A percentile compares a stretch with the other conserved stretches of the same genome.
phyloP scores from a whole-genome alignment of 2,888 invertebrate genomes.

The Chloromyia formosa region DNA sequence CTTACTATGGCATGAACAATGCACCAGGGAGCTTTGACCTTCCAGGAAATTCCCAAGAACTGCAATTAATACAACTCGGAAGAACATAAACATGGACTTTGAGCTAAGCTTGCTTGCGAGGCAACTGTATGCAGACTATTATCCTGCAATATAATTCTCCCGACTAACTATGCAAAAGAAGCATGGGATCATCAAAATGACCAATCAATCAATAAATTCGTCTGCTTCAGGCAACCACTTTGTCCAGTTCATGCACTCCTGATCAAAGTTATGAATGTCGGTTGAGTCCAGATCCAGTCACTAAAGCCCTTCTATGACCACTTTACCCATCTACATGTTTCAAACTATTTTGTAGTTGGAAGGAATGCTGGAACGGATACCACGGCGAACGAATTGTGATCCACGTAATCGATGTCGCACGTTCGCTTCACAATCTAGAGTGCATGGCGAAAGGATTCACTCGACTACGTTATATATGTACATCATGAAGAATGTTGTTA shows the following conservation, averaged over 20 bases:
- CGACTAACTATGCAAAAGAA: background rate
- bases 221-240: constrained; percentile 12
- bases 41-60: background rate
- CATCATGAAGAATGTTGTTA: background rate
- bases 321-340: background rate
- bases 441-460: constrained; percentile 47
- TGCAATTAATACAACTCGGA: background rate
- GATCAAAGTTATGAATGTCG: constrained; percentile 50
- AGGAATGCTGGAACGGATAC: background rate
- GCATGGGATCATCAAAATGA: constrained; percentile 3
- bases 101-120: too few species aligned
- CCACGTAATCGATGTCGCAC: constrained; percentile 25
- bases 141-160: background rate
- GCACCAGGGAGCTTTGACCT: constrained; percentile 26
- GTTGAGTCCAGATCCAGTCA: background rate
- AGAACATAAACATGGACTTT: background rate
- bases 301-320: background rate
- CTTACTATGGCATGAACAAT: background rate
- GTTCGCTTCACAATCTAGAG: constrained; percentile 50
- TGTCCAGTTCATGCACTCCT: constrained; percentile 49
- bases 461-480: background rate
- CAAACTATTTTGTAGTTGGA: background rate
- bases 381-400: background rate
- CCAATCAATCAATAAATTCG: constrained; percentile 42
- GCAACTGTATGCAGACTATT: background rate